Evolutionary conservation across 2,797 vertebrate genomes (phyloP).

Genomic region (Limnodromus scolopaceus): DNA sequence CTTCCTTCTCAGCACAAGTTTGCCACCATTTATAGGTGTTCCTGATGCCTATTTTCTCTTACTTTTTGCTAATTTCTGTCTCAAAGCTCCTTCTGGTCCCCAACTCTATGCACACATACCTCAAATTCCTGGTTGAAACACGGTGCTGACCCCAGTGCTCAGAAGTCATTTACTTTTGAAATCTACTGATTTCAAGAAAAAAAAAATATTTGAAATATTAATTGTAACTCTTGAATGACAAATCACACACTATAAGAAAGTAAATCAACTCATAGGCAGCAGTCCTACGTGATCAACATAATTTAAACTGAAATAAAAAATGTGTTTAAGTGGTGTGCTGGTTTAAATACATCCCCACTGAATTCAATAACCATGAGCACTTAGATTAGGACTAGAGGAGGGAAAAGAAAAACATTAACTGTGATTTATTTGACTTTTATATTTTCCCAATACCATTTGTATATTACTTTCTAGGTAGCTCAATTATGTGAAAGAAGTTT

Average conservation of each 20-base stretch:
- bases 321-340: neutral
- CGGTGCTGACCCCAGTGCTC: neutral
- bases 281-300: neutral
- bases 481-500: neutral
- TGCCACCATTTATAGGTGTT: neutral
- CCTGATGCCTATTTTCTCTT: neutral
- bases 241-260: neutral
- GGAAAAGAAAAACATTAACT: neutral
- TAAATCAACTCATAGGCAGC: neutral
- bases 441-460: neutral
- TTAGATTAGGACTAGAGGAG: neutral
- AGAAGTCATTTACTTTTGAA: neutral
- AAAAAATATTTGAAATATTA: neutral
- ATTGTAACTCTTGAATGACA: neutral
- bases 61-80: neutral
- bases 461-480: neutral
- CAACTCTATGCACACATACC: accelerated
- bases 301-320: neutral
- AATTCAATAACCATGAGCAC: neutral
- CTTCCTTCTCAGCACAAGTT: neutral
- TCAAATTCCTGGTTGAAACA: neutral
- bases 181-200: neutral
- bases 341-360: neutral
- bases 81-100: neutral
- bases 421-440: neutral